A percentile compares a stretch with the other conserved stretches of the same genome.
phyloP scores from a whole-genome alignment of 2,113 vertebrate genomes.

The Trochalopteron elliotii region DNA sequence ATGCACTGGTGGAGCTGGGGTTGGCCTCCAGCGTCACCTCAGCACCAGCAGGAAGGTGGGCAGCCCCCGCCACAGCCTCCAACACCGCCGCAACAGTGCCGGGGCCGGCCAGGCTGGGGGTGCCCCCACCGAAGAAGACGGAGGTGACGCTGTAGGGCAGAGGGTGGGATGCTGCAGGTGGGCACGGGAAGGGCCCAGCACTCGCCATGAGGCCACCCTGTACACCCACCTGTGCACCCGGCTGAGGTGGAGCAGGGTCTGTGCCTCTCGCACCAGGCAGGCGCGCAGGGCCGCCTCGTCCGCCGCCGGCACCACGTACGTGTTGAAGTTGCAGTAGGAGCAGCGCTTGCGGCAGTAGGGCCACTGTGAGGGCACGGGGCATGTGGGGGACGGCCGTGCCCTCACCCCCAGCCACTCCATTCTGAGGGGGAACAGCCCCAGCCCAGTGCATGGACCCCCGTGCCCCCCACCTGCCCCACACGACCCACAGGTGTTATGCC shows the following conservation, averaged over 20 bases:
- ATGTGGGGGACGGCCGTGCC: fast-evolving
- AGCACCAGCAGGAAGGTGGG: slow-evolving; percentile 54
- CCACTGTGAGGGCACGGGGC: slow-evolving; percentile 77
- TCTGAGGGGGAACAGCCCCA: not conserved
- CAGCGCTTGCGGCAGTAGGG: slow-evolving; percentile 92
- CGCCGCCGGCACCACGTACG: slow-evolving; percentile 80
- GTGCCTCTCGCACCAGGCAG: slow-evolving; percentile 82
- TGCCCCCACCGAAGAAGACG: slow-evolving; percentile 91
- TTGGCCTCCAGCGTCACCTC: slow-evolving; percentile 92
- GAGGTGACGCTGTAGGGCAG: slow-evolving; percentile 80
- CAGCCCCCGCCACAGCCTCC: slow-evolving; percentile 71
- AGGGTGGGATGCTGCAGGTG: not conserved
- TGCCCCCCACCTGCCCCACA: not conserved
- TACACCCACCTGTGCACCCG: slow-evolving; percentile 78
- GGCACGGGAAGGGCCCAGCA: fast-evolving
- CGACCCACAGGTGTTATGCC: fast-evolving
- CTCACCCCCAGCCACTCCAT: fast-evolving
- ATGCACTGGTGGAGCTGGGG: slow-evolving; percentile 75
- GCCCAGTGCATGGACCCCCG: not conserved
- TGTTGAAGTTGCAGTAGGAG: slow-evolving; percentile 94
- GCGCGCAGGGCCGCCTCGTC: slow-evolving; percentile 72
- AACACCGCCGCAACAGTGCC: slow-evolving; percentile 77
- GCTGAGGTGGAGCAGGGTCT: slow-evolving; percentile 81
- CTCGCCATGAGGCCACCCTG: fast-evolving
- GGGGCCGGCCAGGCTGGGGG: slow-evolving; percentile 88